Evolutionary conservation across 1,140 invertebrate species (phyloP).

Genomic region (Plodia interpunctella): DNA sequence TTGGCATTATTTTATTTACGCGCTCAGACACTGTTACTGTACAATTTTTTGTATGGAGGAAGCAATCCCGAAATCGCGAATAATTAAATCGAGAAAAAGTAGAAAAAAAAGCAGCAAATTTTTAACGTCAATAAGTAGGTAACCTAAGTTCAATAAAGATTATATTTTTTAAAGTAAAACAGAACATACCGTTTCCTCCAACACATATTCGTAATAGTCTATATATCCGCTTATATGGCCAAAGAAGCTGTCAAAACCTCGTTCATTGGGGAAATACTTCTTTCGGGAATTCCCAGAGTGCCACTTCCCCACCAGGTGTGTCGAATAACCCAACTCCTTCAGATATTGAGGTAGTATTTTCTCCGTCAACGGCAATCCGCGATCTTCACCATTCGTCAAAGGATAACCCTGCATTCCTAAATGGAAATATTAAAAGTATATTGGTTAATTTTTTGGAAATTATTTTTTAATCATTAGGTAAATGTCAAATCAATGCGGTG

Average conservation of each 20-base stretch:
- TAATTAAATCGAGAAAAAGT: too few relatives aligned
- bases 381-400: constrained; percentile 53
- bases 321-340: constrained; percentile 86
- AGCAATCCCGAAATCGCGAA: too few relatives aligned
- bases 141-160: too few relatives aligned
- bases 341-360: constrained; percentile 87
- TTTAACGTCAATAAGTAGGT: too few relatives aligned
- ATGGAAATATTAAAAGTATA: not conserved
- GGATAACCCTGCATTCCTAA: constrained; percentile 68
- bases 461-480: too few relatives aligned
- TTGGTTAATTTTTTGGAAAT: too few relatives aligned
- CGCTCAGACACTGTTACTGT: too few relatives aligned
- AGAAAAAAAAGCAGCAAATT: too few relatives aligned
- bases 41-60: too few relatives aligned
- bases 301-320: constrained; percentile 95
- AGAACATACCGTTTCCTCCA: constrained; percentile 76
- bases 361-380: constrained; percentile 70
- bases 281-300: constrained; percentile 85
- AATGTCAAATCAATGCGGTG: too few relatives aligned
- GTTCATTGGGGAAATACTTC: constrained; percentile 85
- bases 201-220: constrained; percentile 88
- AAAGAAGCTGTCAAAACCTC: constrained; percentile 92
- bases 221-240: constrained; percentile 90
- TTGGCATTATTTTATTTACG: too few relatives aligned
- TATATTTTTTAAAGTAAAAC: too few relatives aligned